A percentile compares a stretch with the other conserved stretches of the same genome.
These are phyloP conservation scores for Gracilinanus agilis DNA, from an alignment of 2,113 vertebrate genomes.

Conservation along the genomic window DNA sequence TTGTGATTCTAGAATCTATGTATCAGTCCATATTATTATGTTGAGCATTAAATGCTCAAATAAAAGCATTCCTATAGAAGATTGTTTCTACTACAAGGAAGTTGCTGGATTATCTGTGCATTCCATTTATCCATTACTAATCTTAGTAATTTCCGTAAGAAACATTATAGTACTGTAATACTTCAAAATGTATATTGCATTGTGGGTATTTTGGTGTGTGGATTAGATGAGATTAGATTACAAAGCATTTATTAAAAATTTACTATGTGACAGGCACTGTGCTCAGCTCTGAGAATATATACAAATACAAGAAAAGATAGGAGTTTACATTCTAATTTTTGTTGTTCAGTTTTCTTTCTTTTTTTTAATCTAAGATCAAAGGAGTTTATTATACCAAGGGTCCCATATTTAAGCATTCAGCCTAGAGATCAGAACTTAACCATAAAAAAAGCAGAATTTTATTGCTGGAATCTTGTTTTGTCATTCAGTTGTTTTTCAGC, in stretches of 20 bases:
- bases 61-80: neutral
- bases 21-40: neutral
- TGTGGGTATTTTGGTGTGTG: neutral
- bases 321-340: neutral
- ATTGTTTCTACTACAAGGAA: neutral
- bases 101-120: neutral
- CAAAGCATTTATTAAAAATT: neutral
- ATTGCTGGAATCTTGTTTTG: neutral
- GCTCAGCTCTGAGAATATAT: neutral
- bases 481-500: neutral
- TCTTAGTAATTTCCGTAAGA: neutral
- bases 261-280: neutral
- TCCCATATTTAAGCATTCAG: too few relatives aligned
- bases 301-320: neutral
- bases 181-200: neutral
- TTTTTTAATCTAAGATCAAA: too few relatives aligned
- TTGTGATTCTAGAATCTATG: neutral
- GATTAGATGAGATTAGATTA: neutral
- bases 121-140: neutral
- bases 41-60: neutral
- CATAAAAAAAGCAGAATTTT: too few relatives aligned
- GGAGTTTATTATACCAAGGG: too few relatives aligned
- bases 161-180: neutral
- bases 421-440: too few relatives aligned
- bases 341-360: neutral